phyloP scores from a whole-genome alignment of 2,888 invertebrate species.

The Drosophila phalerata region DNA sequence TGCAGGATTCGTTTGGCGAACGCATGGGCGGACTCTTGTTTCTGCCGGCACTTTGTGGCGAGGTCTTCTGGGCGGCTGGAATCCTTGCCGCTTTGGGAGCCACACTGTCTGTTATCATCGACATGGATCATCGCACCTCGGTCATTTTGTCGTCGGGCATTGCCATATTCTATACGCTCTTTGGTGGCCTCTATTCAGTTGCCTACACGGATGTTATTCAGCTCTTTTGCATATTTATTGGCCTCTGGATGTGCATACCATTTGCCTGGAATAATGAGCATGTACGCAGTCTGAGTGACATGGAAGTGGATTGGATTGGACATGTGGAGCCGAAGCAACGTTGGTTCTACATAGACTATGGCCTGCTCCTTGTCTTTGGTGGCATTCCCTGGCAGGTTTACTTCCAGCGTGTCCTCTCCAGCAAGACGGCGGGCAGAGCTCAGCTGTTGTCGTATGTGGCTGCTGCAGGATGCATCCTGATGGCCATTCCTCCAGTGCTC shows the following conservation, averaged over 20 bases:
- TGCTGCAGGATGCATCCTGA: slow-evolving; percentile 96
- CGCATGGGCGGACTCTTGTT: slow-evolving; percentile 99
- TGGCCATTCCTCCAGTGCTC: slow-evolving; percentile 98
- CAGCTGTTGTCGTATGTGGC: slow-evolving; percentile 98
- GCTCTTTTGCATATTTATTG: slow-evolving; percentile 98
- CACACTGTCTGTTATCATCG: slow-evolving; percentile 98
- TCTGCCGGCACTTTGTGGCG: slow-evolving; percentile 98
- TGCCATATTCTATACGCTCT: slow-evolving; percentile 98
- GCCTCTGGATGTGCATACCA: slow-evolving; percentile 99
- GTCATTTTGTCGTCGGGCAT: slow-evolving; percentile 98
- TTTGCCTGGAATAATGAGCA: slow-evolving; percentile 96
- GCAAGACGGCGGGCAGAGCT: slow-evolving; percentile 96
- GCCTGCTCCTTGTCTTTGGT: slow-evolving; percentile 95
- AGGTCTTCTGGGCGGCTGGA: slow-evolving; percentile 99
- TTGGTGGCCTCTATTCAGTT: slow-evolving; percentile 98
- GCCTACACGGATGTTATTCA: slow-evolving; percentile 99
- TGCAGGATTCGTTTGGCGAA: slow-evolving; percentile 98
- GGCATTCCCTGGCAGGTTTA: slow-evolving; percentile 99
- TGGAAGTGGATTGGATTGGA: slow-evolving; percentile 97
- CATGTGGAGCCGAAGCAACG: slow-evolving; percentile 90
- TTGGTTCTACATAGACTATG: slow-evolving; percentile 95
- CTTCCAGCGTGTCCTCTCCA: slow-evolving; percentile 98
- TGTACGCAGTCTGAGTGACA: slow-evolving; percentile 92
- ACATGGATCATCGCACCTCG: slow-evolving; percentile 96
- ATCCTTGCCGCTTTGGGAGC: slow-evolving; percentile 98